Evolutionary conservation across 2,888 invertebrate genomes (phyloP), one percentile per base, ranked within the genome.

Genomic region (Cantharis rufa): DNA sequence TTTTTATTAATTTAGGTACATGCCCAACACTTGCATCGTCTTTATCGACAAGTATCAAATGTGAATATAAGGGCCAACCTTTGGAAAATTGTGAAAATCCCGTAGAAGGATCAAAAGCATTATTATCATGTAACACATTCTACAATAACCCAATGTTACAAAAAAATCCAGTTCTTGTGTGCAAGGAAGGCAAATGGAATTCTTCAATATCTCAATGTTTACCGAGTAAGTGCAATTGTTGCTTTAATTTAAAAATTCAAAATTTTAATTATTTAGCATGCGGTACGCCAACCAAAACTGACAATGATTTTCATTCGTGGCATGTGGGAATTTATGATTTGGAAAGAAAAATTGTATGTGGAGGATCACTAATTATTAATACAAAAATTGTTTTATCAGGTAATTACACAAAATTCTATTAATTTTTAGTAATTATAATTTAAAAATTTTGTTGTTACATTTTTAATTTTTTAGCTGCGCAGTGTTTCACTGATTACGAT

Each of bases 351-450:
- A 82, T 82, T 21, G 78, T 82, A 61, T 86, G 86, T 79, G 86
- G 85, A 7, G 86, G 86, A 61, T 83, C 85, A 1, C 80, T 86
- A 48, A 5, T 48, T 15, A 76, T 86, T 15, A 83, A 76, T 13
- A 80, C 79, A 62, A 81, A 79, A 68, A 72, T 85, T 70, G 80
- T 86, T 16, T 11, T 86, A 28, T 84, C 86, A 78, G 86, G 86
- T 85, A 81, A 1, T 3, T 13, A 27, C 10, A 18, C 18, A 2
- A 18, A 18, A 18, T 18, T 18, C 3, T 18, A 18, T 18, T 18
- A 18, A n/a, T n/a, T n/a, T 18, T 18, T 18, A 2, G 18, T 3
- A 2, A 27, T 27, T 2, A 5, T 1, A 27, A 10, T 27, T 27
- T 27, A 27, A 1, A 27, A 27, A 1, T 27, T 27, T n/a, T n/a